Evolutionary conservation across 64 coral and sea anemone genomes (phyloP).

Genomic region (Porites lutea): DNA sequence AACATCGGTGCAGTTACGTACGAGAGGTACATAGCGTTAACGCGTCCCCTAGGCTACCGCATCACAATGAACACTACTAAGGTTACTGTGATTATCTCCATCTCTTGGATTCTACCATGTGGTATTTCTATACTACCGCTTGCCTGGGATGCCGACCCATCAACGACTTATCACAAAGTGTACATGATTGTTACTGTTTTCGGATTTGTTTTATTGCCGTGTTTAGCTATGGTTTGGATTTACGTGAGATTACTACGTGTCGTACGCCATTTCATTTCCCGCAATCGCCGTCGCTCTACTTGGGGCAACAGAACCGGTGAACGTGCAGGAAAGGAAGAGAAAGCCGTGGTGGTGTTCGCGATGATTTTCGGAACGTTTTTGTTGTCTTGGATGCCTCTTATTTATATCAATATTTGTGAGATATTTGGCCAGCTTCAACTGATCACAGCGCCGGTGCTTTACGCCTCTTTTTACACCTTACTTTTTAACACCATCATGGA

Average conservation of each 20-base stretch:
- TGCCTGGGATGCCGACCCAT: conserved; percentile 66
- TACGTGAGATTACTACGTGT: conserved; percentile 75
- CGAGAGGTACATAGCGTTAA: conserved; percentile 84
- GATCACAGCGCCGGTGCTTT: conserved; percentile 48
- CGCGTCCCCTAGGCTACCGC: conserved; percentile 76
- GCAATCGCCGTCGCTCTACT: conserved; percentile 76
- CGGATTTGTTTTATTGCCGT: conserved; percentile 71
- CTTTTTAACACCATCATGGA: conserved; percentile 88
- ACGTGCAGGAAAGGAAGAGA: conserved; percentile 90
- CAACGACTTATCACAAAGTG: conserved; percentile 61
- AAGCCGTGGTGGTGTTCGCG: conserved; percentile 82
- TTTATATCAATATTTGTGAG: conserved; percentile 83
- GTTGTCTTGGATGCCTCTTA: conserved; percentile 85
- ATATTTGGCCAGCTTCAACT: conserved; percentile 68
- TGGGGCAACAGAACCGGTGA: conserved; percentile 89
- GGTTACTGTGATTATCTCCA: conserved; percentile 44
- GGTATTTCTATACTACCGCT: conserved; percentile 72
- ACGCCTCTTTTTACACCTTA: conserved; percentile 83
- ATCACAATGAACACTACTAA: conserved; percentile 73
- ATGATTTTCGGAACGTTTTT: conserved; percentile 90
- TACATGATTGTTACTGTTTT: conserved; percentile 73
- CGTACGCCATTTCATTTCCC: conserved; percentile 77
- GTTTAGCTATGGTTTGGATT: conserved; percentile 77
- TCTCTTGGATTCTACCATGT: conserved; percentile 70
- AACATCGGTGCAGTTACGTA: conserved; percentile 90